phyloP scores from a whole-genome alignment of 2,797 vertebrate species.

The Esox masquinongy region DNA sequence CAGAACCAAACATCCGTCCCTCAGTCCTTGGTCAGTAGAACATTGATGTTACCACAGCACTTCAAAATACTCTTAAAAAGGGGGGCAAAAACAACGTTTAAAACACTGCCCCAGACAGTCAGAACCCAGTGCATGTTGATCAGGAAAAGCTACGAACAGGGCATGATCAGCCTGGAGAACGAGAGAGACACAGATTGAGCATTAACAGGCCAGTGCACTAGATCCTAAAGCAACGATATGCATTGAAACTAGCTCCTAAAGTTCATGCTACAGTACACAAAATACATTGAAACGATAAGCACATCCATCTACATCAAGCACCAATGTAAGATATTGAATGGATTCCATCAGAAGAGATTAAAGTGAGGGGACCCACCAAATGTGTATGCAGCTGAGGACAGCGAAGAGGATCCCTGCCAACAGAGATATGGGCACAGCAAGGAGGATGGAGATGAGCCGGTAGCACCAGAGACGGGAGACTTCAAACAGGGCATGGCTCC shows the following conservation, averaged over 20 bases:
- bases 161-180: conserved; percentile 62
- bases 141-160: conserved; percentile 60
- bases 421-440: conserved; percentile 62
- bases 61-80: conserved; percentile 59
- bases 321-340: not conserved
- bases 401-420: conserved; percentile 60
- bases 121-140: conserved; percentile 68
- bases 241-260: not conserved
- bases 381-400: conserved; percentile 65
- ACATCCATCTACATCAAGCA: not conserved
- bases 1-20: not conserved
- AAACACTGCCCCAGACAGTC: conserved; percentile 61
- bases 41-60: conserved; percentile 52
- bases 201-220: not conserved
- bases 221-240: not conserved
- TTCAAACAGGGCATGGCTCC: conserved; percentile 66
- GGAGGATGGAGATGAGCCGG: conserved; percentile 60
- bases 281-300: too few species aligned
- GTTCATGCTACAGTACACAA: too few species aligned
- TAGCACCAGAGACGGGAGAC: conserved; percentile 64
- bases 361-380: conserved; percentile 24
- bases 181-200: conserved; percentile 14
- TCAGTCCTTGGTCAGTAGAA: conserved; percentile 45
- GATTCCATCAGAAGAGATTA: not conserved
- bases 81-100: conserved; percentile 58